Evolutionary conservation across 1,140 invertebrate genomes (phyloP).

Genomic region (Aplysia californica): DNA sequence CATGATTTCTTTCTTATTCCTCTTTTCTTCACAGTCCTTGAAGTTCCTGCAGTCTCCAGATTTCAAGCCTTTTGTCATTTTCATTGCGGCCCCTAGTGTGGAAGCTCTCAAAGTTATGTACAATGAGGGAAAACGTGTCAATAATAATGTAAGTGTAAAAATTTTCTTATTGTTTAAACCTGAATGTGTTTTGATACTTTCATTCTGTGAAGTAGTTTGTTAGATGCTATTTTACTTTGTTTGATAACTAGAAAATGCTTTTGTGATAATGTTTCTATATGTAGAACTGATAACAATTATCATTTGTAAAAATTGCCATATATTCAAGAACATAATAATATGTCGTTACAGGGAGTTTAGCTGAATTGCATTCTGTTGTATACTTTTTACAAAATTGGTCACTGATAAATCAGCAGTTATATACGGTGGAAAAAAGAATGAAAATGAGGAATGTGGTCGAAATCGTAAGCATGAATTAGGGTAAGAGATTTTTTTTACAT

Average conservation of each 20-base stretch:
- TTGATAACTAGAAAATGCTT: background rate
- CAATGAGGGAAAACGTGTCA: constrained; percentile 53
- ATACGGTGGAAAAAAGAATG: too few species aligned
- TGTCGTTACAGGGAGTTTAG: too few species aligned
- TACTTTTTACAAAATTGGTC: too few species aligned
- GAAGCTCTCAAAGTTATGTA: constrained; percentile 69
- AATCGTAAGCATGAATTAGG: too few species aligned
- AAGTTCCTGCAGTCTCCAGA: constrained; percentile 79
- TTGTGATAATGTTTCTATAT: too few species aligned
- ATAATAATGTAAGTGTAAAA: constrained; percentile 21
- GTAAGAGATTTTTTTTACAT: too few species aligned
- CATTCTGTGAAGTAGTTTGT: background rate
- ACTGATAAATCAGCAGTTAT: too few species aligned
- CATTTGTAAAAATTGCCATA: too few species aligned
- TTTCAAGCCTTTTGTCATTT: constrained; percentile 98
- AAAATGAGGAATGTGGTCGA: too few species aligned
- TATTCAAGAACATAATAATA: too few species aligned
- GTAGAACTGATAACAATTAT: too few species aligned
- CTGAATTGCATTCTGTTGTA: too few species aligned
- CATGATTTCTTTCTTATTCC: background rate
- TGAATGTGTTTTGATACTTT: background rate
- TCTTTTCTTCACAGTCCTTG: constrained; percentile 62
- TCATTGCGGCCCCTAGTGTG: constrained; percentile 89
- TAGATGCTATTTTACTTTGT: background rate
- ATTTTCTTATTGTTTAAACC: background rate